A percentile compares a stretch with the other conserved stretches of the same genome.
Conservation (phyloP, 2,888 invertebrate species). For the Seira musarum region DNA sequence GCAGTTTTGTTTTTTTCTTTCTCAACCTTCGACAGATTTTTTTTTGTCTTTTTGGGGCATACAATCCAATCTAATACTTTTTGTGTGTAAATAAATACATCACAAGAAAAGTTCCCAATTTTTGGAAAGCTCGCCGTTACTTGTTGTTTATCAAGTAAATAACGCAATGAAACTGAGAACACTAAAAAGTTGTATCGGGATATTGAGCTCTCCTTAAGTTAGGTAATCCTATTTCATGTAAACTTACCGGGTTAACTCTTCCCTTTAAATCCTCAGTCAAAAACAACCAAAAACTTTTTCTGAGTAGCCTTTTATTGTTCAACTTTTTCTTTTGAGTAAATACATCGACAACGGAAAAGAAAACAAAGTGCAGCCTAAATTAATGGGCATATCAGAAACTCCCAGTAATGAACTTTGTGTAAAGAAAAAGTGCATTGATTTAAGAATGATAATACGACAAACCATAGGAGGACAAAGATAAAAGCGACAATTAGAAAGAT, state of each 20-base stretch:
- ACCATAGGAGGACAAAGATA: no score
- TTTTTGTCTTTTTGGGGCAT: background rate
- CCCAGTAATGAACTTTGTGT: no score
- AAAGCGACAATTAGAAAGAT: no score
- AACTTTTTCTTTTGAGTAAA: background rate
- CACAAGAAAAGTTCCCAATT: background rate
- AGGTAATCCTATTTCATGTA: no score
- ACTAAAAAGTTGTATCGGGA: no score
- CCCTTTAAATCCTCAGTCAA: background rate
- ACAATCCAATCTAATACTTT: no score
- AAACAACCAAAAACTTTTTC: background rate
- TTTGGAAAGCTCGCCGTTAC: no score
- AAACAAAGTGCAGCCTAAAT: background rate
- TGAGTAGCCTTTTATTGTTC: background rate
- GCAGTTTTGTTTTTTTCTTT: constrained; percentile 6
- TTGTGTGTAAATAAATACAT: background rate
- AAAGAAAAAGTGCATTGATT: constrained; percentile 1
- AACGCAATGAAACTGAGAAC: no score
- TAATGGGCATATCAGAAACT: no score
- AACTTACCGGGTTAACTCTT: background rate
- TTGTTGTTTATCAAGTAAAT: no score
- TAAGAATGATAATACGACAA: background rate
- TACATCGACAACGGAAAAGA: background rate
- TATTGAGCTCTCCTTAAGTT: no score
- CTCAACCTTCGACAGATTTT: background rate